These are phyloP conservation scores for Piaya cayana DNA, from an alignment of 2,113 vertebrate species.

Conservation along the genomic window DNA sequence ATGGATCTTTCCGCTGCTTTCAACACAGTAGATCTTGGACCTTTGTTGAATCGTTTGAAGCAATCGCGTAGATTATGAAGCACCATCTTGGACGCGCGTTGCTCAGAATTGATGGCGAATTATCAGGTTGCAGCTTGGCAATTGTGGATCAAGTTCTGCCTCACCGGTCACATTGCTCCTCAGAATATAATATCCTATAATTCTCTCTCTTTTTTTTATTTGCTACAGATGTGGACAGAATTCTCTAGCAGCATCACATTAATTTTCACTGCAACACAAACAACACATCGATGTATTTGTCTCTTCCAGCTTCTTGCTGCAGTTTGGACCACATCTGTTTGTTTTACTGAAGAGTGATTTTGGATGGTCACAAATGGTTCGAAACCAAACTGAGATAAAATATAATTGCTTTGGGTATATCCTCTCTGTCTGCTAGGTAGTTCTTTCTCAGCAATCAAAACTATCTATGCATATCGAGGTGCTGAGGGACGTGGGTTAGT, in stretches of 20 bases:
- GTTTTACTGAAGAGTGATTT: not conserved
- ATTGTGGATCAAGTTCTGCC: constrained; percentile 32
- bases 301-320: not conserved
- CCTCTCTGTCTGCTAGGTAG: not conserved
- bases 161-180: not conserved
- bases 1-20: constrained; percentile 46
- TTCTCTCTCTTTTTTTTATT: constrained; percentile 19
- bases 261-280: constrained; percentile 7
- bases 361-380: constrained; percentile 25
- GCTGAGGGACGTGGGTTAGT: too few species aligned
- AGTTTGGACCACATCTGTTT: constrained; percentile 7
- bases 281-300: constrained; percentile 8
- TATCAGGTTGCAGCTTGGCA: constrained; percentile 5
- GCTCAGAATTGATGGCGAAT: not conserved
- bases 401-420: constrained; percentile 49
- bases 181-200: not conserved
- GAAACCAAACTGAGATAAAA: constrained; percentile 39
- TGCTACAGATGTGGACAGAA: not conserved
- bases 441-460: not conserved
- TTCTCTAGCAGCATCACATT: not conserved
- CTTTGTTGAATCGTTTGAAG: not conserved
- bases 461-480: constrained; percentile 1
- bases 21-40: constrained; percentile 13
- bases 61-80: constrained; percentile 14
- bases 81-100: not conserved